Percentiles rank a stretch among this genome's conserved stretches.
These are phyloP conservation scores for Gulo gulo DNA, from an alignment of 2,113 vertebrate genomes.

Conservation along the genomic window DNA sequence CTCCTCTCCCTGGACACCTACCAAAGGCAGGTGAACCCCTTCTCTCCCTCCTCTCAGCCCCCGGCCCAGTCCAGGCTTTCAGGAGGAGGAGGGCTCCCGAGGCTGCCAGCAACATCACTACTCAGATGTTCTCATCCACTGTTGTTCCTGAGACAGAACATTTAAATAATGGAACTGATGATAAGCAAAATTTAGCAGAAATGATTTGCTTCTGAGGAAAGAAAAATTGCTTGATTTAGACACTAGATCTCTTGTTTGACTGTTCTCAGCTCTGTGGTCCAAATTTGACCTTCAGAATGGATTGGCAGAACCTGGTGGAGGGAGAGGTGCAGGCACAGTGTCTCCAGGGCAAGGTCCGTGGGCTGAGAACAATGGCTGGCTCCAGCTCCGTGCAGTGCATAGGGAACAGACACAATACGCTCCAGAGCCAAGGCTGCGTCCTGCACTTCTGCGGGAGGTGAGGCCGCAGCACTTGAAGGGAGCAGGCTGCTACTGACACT, in stretches of 20 bases:
- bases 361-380: background rate
- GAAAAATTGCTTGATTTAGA: conserved; percentile 43
- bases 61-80: background rate
- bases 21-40: background rate
- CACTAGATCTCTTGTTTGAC: background rate
- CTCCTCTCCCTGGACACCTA: background rate
- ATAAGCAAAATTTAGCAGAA: background rate
- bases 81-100: background rate
- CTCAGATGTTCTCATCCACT: background rate
- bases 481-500: background rate
- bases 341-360: background rate
- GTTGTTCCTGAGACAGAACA: background rate
- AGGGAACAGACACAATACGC: background rate
- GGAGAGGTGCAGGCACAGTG: background rate
- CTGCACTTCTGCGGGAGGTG: background rate
- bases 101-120: background rate
- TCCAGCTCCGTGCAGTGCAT: accelerated
- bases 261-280: background rate
- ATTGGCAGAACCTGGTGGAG: background rate
- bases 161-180: background rate
- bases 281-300: conserved; percentile 22
- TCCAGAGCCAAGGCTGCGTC: background rate
- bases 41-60: accelerated
- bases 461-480: background rate
- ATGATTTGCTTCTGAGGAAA: background rate